phyloP scores from a whole-genome alignment of 2,888 invertebrate species.

The Andrena camellia region DNA sequence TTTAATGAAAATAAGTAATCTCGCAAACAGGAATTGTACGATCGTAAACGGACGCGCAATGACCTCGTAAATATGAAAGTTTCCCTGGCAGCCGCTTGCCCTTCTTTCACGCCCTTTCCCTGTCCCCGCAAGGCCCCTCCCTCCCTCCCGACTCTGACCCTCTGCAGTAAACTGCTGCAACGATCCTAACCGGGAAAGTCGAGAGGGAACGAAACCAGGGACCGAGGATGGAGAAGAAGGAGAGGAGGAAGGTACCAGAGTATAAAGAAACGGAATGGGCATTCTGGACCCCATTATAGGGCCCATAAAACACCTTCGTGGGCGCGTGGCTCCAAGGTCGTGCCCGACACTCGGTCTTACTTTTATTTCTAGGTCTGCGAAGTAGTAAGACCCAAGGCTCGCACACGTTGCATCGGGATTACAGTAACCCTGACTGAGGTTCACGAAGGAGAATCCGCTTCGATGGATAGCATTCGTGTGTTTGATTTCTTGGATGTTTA shows the following conservation, averaged over 20 bases:
- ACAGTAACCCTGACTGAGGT: neutral
- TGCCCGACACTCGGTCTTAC: constrained; percentile 65
- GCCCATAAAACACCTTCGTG: constrained; percentile 79
- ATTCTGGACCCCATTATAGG: constrained; percentile 80
- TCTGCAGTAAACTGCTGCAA: constrained; percentile 43
- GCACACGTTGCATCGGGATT: neutral
- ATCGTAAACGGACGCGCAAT: constrained; percentile 80
- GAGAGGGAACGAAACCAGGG: constrained; percentile 16
- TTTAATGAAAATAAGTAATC: constrained; percentile 83
- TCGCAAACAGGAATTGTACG: constrained; percentile 81
- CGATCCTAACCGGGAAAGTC: constrained; percentile 30
- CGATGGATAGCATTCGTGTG: no score
- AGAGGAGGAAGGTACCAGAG: constrained; percentile 42
- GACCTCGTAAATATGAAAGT: constrained; percentile 82
- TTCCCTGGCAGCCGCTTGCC: constrained; percentile 53
- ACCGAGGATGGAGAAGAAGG: constrained; percentile 20
- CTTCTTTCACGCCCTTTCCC: constrained; percentile 18
- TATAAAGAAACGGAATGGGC: constrained; percentile 70
- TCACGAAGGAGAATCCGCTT: neutral
- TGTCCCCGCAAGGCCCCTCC: constrained; percentile 10
- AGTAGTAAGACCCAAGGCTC: neutral
- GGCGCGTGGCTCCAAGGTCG: constrained; percentile 83
- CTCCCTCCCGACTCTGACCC: neutral
- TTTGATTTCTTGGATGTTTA: no score
- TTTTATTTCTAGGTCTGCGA: constrained; percentile 30